Evolutionary conservation across 35 echinoderm and acorn worm species (phyloP).

Genomic region (Ptychodera flava): DNA sequence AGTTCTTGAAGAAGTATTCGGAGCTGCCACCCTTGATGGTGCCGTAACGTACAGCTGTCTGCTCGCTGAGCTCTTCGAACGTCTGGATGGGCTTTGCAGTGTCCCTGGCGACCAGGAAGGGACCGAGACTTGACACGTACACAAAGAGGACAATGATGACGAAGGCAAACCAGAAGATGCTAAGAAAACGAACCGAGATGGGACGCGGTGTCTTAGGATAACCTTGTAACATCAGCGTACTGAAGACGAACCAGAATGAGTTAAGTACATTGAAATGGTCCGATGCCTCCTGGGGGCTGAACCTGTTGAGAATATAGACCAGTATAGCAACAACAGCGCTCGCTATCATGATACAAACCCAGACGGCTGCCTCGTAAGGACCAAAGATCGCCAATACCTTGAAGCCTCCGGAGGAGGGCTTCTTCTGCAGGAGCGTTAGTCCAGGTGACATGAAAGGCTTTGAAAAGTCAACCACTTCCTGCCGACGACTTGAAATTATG

Average conservation of each 20-base stretch:
- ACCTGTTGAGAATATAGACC: constrained; percentile 32
- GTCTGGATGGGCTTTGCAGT: neutral
- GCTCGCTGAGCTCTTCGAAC: constrained; percentile 6
- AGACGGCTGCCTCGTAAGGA: constrained; percentile 81
- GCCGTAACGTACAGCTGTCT: constrained; percentile 13
- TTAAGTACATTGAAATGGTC: constrained; percentile 47
- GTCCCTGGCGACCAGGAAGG: constrained; percentile 2
- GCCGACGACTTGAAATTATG: constrained; percentile 66
- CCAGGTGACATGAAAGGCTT: constrained; percentile 92
- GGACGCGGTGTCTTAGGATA: constrained; percentile 81
- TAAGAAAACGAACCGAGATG: constrained; percentile 74
- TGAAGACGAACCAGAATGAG: constrained; percentile 50
- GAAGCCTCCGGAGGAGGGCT: neutral
- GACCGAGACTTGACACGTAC: constrained; percentile 36
- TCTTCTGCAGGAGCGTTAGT: constrained; percentile 60
- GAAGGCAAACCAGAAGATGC: constrained; percentile 64
- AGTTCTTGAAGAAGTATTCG: neutral
- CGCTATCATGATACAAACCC: constrained; percentile 91
- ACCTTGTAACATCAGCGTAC: constrained; percentile 55
- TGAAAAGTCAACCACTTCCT: constrained; percentile 81
- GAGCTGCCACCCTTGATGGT: constrained; percentile 13
- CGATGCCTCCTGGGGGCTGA: constrained; percentile 56
- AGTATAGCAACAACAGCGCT: constrained; percentile 11
- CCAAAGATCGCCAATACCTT: too few relatives aligned
- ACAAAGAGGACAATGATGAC: constrained; percentile 54